These are phyloP conservation scores for Eristalis pertinax DNA, from an alignment of 2,888 invertebrate genomes.

Conservation along the genomic window DNA sequence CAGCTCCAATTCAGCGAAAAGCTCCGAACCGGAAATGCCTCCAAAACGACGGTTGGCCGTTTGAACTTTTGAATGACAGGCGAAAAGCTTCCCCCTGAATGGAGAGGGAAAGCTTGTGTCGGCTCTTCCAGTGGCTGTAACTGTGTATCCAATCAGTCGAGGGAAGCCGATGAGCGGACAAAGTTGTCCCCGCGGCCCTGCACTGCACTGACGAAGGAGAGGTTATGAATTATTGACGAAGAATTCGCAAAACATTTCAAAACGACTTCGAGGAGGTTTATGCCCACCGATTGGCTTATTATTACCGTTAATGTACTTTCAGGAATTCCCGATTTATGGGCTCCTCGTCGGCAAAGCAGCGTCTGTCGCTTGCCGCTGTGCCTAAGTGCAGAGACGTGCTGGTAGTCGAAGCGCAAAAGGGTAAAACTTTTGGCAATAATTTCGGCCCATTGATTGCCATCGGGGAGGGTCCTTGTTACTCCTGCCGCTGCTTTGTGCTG, in stretches of 20 bases:
- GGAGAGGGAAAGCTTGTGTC: neutral
- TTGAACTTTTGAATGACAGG: slow-evolving; percentile 40
- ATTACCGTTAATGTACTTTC: slow-evolving; percentile 45
- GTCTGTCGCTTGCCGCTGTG: neutral
- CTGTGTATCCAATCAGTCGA: slow-evolving; percentile 22
- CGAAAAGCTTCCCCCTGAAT: slow-evolving; percentile 20
- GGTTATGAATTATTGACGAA: slow-evolving; percentile 10
- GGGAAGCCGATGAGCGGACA: neutral
- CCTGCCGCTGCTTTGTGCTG: neutral
- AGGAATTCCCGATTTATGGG: slow-evolving; percentile 36
- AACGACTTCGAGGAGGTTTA: slow-evolving; percentile 28
- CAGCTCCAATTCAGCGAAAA: slow-evolving; percentile 45
- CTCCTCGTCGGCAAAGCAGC: neutral
- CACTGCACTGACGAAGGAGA: neutral
- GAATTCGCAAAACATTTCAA: slow-evolving; percentile 22
- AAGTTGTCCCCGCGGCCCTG: neutral
- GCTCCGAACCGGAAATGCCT: slow-evolving; percentile 27
- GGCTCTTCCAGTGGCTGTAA: neutral
- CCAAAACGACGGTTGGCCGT: slow-evolving; percentile 21
- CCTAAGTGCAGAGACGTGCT: neutral
- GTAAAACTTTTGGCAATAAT: slow-evolving; percentile 50
- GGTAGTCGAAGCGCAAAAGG: slow-evolving; percentile 12
- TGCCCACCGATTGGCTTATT: slow-evolving; percentile 33
- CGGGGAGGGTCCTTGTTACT: slow-evolving; percentile 18
- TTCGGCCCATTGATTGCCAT: slow-evolving; percentile 29